phyloP scores from a whole-genome alignment of 2,113 vertebrate species.

The Trogon surrucura region DNA sequence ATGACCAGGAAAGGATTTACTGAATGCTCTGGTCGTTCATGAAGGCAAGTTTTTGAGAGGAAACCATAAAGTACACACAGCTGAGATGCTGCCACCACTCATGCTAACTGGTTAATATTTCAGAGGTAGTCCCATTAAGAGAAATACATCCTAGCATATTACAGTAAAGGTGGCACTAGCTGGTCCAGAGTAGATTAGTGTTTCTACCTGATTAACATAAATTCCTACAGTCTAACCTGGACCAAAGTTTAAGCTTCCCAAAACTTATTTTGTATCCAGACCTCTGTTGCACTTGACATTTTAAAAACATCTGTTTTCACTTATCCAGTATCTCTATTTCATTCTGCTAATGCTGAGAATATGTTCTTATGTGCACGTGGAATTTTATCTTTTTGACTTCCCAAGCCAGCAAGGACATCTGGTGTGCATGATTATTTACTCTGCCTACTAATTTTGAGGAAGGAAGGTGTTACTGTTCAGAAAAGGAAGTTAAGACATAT shows the following conservation, averaged over 20 bases:
- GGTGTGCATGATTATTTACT: background rate
- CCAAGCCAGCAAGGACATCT: background rate
- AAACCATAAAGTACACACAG: background rate
- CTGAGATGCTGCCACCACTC: background rate
- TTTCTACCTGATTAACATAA: constrained; percentile 1
- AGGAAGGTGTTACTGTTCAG: constrained; percentile 1
- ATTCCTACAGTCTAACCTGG: background rate
- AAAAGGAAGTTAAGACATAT: background rate
- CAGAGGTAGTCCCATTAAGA: background rate
- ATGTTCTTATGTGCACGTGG: background rate
- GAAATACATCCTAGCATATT: background rate
- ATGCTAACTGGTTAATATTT: background rate
- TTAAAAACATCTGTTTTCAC: constrained; percentile 53
- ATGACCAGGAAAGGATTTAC: background rate
- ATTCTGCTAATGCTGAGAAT: constrained; percentile 24
- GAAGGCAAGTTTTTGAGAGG: background rate
- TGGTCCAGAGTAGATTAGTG: background rate
- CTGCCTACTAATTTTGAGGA: background rate
- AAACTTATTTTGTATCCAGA: background rate
- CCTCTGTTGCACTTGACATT: constrained; percentile 57
- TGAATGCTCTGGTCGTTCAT: background rate
- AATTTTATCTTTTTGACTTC: constrained; percentile 35
- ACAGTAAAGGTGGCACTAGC: background rate
- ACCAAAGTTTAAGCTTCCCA: constrained; percentile 51
- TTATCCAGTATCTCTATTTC: constrained; percentile 39